Evolutionary conservation across 2,113 vertebrate species (phyloP).

Genomic region (Neodontobutis hainanensis): DNA sequence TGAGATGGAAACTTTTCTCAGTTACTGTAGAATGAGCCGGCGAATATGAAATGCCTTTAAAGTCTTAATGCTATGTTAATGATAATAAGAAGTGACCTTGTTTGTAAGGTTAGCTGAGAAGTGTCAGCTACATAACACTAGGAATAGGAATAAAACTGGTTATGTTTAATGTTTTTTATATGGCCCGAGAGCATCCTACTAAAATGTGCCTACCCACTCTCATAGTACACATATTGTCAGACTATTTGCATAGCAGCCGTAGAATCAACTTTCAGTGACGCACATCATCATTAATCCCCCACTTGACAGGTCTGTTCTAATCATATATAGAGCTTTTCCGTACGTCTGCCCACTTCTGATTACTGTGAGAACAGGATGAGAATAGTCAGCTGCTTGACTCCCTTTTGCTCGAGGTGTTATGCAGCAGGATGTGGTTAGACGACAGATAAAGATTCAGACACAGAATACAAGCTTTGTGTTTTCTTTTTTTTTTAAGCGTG

Average conservation of each 20-base stretch:
- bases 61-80: too few relatives aligned
- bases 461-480: constrained; percentile 57
- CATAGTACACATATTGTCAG: constrained; percentile 44
- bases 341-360: constrained; percentile 41
- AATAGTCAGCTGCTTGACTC: constrained; percentile 49
- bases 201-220: neutral
- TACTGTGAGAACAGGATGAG: constrained; percentile 36
- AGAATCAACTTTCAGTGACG: constrained; percentile 46
- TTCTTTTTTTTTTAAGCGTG: constrained; percentile 44
- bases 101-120: too few relatives aligned
- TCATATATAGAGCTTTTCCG: neutral
- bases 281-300: constrained; percentile 31
- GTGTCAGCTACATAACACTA: too few relatives aligned
- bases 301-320: constrained; percentile 7
- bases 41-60: too few relatives aligned
- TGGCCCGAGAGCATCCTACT: constrained; percentile 4
- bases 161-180: neutral
- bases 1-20: too few relatives aligned
- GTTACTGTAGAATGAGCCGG: too few relatives aligned
- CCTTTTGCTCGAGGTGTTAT: constrained; percentile 62
- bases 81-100: too few relatives aligned
- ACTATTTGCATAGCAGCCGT: constrained; percentile 62
- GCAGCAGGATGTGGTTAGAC: constrained; percentile 79
- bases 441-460: constrained; percentile 68
- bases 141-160: too few relatives aligned